Percentiles rank a stretch among this genome's conserved stretches.
Conservation (phyloP, 35 echinoderm and acorn worm genomes). For the Ophioderma brevispina region DNA sequence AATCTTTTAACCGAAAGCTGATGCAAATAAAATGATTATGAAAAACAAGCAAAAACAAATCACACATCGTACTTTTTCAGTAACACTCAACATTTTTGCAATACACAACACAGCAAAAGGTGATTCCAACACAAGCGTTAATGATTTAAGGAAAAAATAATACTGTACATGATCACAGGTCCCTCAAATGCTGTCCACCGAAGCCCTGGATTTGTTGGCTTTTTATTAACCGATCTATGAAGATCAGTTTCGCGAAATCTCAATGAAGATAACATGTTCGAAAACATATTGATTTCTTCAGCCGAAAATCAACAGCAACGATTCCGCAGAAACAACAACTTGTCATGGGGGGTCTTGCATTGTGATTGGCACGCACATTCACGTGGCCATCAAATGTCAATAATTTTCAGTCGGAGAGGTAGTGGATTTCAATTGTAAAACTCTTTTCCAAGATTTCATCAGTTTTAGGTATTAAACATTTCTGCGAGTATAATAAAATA, state of each 20-base stretch:
- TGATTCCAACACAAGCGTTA: too few species aligned
- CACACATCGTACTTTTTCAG: not conserved
- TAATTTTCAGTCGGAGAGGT: not conserved
- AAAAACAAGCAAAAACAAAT: not conserved
- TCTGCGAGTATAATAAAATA: not conserved
- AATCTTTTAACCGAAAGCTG: not conserved
- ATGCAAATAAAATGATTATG: not conserved
- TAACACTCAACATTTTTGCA: not conserved
- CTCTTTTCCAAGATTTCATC: not conserved
- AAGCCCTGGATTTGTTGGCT: not conserved
- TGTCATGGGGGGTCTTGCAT: conserved; percentile 41
- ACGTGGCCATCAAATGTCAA: not conserved
- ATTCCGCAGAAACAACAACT: conserved; percentile 35
- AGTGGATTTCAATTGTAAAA: not conserved
- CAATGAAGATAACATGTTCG: not conserved
- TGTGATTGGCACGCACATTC: conserved; percentile 10
- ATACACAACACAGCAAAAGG: not conserved
- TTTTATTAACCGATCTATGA: not conserved
- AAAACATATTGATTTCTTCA: not conserved
- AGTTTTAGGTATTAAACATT: not conserved
- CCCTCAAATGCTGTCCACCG: not conserved
- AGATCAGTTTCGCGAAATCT: not conserved
- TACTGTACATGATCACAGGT: not conserved
- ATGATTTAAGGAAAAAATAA: too few species aligned
- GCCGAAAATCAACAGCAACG: conserved; percentile 7